Evolutionary conservation across 1,140 invertebrate genomes (phyloP).

Genomic region (Galendromus occidentalis): DNA sequence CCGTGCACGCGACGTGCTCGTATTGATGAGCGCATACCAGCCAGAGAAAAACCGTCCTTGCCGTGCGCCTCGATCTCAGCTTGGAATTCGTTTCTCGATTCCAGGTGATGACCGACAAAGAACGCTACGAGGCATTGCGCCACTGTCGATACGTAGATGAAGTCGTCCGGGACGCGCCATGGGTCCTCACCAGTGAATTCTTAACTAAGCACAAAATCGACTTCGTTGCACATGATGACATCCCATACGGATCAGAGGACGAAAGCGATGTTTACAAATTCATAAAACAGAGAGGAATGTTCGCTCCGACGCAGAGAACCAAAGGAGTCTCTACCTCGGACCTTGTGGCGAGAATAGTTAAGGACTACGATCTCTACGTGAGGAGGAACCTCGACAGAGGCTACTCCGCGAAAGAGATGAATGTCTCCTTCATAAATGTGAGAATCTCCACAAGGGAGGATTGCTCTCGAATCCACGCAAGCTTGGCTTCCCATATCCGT

Average conservation of each 20-base stretch:
- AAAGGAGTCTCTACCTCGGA: conserved; percentile 61
- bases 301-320: conserved; percentile 84
- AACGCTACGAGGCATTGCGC: conserved; percentile 84
- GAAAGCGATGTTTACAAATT: conserved; percentile 73
- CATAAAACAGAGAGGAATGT: conserved; percentile 86
- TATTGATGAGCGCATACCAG: too few relatives aligned
- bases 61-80: too few relatives aligned
- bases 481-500: too few relatives aligned
- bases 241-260: conserved; percentile 56
- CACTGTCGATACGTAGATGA: conserved; percentile 99
- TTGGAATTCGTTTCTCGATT: too few relatives aligned
- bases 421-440: conserved; percentile 87
- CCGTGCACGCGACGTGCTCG: too few relatives aligned
- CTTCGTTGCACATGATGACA: conserved; percentile 97
- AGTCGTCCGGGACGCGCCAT: conserved; percentile 81
- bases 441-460: too few relatives aligned
- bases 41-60: too few relatives aligned
- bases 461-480: too few relatives aligned
- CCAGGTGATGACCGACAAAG: conserved; percentile 68
- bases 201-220: conserved; percentile 88
- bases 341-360: conserved; percentile 89
- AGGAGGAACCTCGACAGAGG: conserved; percentile 85
- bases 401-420: conserved; percentile 91
- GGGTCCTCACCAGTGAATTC: conserved; percentile 79
- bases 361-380: conserved; percentile 97